Evolutionary conservation across 2,113 vertebrate species (phyloP).

Genomic region (Candoia aspera): DNA sequence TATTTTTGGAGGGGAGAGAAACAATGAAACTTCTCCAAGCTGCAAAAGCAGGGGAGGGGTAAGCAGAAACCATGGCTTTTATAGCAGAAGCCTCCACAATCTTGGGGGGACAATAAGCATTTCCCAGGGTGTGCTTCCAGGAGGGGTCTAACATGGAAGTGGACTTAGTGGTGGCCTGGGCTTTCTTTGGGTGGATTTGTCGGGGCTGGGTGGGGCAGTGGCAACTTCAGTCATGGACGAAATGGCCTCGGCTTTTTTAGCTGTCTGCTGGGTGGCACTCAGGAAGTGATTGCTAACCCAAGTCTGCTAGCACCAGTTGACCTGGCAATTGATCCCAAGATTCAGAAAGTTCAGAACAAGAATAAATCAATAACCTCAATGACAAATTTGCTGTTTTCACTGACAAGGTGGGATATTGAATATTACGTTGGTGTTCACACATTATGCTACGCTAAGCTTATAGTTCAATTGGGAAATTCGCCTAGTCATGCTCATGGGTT

Average conservation of each 20-base stretch:
- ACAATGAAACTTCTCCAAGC: neutral
- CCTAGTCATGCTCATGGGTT: neutral
- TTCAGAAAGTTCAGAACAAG: conserved; percentile 80
- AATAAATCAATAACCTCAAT: conserved; percentile 82
- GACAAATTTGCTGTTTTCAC: conserved; percentile 81
- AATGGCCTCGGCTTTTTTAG: conserved; percentile 21
- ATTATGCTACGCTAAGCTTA: neutral
- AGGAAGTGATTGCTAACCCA: conserved; percentile 76
- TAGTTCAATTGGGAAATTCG: neutral
- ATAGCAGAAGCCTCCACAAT: conserved; percentile 59
- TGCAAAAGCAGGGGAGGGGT: neutral
- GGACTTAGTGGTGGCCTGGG: conserved; percentile 55
- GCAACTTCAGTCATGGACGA: neutral
- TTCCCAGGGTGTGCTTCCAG: conserved; percentile 56
- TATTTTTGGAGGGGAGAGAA: neutral
- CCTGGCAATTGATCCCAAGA: conserved; percentile 77
- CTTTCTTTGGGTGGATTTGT: neutral
- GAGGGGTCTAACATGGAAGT: conserved; percentile 47
- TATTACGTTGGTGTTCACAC: neutral
- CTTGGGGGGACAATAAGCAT: conserved; percentile 45
- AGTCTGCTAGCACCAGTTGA: conserved; percentile 77
- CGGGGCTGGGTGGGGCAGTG: neutral
- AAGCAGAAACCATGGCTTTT: conserved; percentile 35
- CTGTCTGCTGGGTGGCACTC: conserved; percentile 65
- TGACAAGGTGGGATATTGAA: conserved; percentile 71